Percentiles rank a stretch among this genome's conserved stretches.
Conservation (phyloP, 2,113 vertebrate genomes). For the Corydoras sp. region DNA sequence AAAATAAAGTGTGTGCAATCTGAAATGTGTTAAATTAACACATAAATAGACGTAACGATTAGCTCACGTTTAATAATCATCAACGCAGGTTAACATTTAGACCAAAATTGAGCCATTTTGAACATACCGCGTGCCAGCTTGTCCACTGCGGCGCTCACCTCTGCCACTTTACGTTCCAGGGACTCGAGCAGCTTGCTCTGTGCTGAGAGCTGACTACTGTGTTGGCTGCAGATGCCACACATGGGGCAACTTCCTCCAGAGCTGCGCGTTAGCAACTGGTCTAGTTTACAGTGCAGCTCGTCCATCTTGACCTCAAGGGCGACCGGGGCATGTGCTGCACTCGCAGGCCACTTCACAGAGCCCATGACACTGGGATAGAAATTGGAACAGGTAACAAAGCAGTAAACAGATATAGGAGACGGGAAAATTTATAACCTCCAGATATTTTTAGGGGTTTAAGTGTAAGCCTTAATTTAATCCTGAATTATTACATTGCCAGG, state of each 20-base stretch:
- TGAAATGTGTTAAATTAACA: too few species aligned
- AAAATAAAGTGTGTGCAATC: too few species aligned
- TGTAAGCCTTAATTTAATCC: neutral
- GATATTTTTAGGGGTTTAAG: neutral
- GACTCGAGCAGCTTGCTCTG: constrained; percentile 40
- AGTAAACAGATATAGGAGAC: constrained; percentile 1
- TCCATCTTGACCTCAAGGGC: constrained; percentile 46
- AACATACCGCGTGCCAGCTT: constrained; percentile 14
- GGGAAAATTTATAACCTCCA: constrained; percentile 1
- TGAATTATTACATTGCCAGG: neutral
- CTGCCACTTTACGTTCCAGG: constrained; percentile 41
- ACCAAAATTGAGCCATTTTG: neutral
- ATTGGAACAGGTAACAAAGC: neutral
- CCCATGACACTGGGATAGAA: constrained; percentile 1
- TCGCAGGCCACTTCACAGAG: constrained; percentile 14
- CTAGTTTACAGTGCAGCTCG: constrained; percentile 39
- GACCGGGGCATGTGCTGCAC: constrained; percentile 3
- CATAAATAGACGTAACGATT: too few species aligned
- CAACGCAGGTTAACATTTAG: too few species aligned
- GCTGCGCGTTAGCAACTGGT: constrained; percentile 34
- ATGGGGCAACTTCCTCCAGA: constrained; percentile 21
- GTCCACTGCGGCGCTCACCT: constrained; percentile 36
- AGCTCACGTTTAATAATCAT: too few species aligned
- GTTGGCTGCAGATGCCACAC: constrained; percentile 40
- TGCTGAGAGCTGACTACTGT: constrained; percentile 33